Evolutionary conservation across 2,888 invertebrate genomes (phyloP).

Genomic region (Pyrrhosoma nymphula): DNA sequence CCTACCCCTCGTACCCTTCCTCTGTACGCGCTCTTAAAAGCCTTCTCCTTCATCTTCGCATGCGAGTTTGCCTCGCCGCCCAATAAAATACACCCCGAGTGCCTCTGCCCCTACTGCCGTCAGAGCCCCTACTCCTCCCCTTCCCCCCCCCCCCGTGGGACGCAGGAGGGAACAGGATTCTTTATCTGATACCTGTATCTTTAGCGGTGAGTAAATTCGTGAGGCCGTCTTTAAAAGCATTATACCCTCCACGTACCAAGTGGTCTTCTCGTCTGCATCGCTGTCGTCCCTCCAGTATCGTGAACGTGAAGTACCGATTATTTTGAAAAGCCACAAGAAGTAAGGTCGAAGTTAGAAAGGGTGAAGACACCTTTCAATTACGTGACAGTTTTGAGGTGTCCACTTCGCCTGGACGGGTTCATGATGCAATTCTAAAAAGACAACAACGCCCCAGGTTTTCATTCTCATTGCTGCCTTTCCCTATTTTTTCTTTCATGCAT

Average conservation of each 20-base stretch:
- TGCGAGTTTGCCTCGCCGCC: constrained; percentile 33
- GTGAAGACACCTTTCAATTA: not conserved
- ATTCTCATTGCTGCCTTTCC: not conserved
- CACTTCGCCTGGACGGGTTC: too few species aligned
- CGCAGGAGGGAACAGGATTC: constrained; percentile 28
- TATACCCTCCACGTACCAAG: constrained; percentile 47
- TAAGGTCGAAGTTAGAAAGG: not conserved
- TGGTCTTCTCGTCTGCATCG: constrained; percentile 19
- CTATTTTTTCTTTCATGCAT: too few species aligned
- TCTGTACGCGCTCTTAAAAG: constrained; percentile 17
- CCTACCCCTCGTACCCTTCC: not conserved
- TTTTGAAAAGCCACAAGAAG: not conserved
- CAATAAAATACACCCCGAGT: constrained; percentile 42
- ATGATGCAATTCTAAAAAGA: not conserved
- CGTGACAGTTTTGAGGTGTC: not conserved
- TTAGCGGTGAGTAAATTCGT: constrained; percentile 49
- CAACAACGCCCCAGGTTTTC: not conserved
- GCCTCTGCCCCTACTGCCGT: not conserved
- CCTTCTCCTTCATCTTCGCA: constrained; percentile 47
- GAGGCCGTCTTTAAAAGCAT: constrained; percentile 60
- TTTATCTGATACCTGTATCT: constrained; percentile 55
- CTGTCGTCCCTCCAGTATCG: not conserved
- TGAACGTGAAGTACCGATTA: not conserved
- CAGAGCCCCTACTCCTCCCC: not conserved
- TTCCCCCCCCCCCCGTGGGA: not conserved